Evolutionary conservation across 2,113 vertebrate genomes (phyloP), one percentile per base, ranked within the genome.

Genomic region (Paraplagusia blochii): DNA sequence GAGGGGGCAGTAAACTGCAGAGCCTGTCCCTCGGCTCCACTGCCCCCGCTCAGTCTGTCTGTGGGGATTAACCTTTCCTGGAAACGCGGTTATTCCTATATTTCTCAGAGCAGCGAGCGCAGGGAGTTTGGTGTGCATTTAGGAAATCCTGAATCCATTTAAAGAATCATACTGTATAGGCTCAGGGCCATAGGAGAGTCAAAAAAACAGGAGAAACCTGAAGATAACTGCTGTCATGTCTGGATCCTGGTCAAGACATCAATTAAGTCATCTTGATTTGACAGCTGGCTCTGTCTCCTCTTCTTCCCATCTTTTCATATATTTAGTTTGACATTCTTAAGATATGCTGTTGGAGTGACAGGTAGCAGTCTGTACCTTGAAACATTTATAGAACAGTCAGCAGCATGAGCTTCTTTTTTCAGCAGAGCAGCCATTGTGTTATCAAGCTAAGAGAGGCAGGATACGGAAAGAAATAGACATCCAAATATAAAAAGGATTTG

Each of bases 21-120:
- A 82, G 85, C 86, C 75, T 69, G 73, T 85, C 77, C 55, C 54
- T 76, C 66, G 48, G 78, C 58, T 38, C 39, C 74, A 36, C 74
- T 67, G 77, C 79, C 77, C 80, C 75, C 83, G 75, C 74, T 64
- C 83, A 81, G 80, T 88, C 83, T 82, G 80, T 88, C 86, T 74
- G 61, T 9, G 12, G 64, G 78, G 83, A 86, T 88, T 82, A 85
- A 87, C 83, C 83, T 86, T 76, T 82, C 58, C 45, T 38, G 34
- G 76, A 70, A 79, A 83, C 82, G 82, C 44, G 4, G 50, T 81
- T 83, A 85, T 84, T 87, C 79, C 72, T 72, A 74, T 68, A 69
- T 72, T 75, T 50, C 60, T 58, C 19, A 4, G 57, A 65, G 53
- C 56, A 16, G 53, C 11, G 5, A n/a, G 36, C 50, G 60, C 7